Evolutionary conservation across 1,140 invertebrate species (phyloP), one percentile per base, ranked within the genome.

Genomic region (Drosophila micromelanica): DNA sequence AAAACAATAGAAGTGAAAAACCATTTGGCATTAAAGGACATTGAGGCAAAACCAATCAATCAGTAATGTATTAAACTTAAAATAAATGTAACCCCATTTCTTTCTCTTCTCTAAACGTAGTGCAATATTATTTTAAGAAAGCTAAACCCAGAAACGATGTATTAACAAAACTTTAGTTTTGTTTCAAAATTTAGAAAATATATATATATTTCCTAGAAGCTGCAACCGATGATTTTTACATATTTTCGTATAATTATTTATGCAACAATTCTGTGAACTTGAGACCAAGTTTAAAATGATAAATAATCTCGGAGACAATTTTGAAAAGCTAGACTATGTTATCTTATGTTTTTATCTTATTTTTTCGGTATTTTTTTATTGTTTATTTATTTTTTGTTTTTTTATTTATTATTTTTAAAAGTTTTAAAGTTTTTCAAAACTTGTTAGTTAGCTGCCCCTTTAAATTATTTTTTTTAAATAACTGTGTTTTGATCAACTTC

Each of bases 21-120:
- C 8, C 7, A 35, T 76, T 76, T 69, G 73, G 72, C 46, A 57
- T 72, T 61, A 73, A 64, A 15, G 60, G 54, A 35, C 12, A 48
- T 9, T 23, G 32, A 61, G 35, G 32, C 35, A 49, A 62, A 46
- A 62, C 17, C 13, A 56, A 30, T 12, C 13, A 56, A 30, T 12
- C 49, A 35, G 32, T 55, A 59, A 73, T 59, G 32, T 54, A 40
- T 55, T 32, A 13, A 42, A 17, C 40, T 20, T 45, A 13, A 64
- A 55, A 32, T 35, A 43, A 37, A 38, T 13, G 30, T 17, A 49
- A 43, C 12, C 8, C 37, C 8, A 5, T 6, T 27, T 27, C 20
- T 23, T 23, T 23, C 20, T 27, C 27, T 27, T 27, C 4, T 27
- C 27, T 27, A 27, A 27, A 27, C 5, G 5, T 27, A 6, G 27